Base-by-base conservation (phyloP, 64 coral and sea anemone species). In the Exaiptasia diaphana region DNA sequence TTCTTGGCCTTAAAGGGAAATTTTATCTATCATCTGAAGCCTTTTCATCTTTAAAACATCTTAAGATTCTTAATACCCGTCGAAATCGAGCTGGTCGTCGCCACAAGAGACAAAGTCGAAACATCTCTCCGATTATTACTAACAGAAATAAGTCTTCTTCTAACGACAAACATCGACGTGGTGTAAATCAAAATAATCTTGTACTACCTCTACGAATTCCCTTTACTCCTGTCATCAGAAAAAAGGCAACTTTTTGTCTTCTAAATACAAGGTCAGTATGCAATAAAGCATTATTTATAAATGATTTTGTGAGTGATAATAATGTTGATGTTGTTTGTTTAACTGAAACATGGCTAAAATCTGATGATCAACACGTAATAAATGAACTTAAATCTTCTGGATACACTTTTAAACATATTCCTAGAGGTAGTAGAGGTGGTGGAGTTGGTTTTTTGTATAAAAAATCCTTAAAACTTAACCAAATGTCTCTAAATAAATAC, bases 201-300 rank as follows among this genome's bases (percentile, higher is more conserved):
- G 9, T 30, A 29, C 26, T 61, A 1, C 57, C n/a, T 61, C 57
- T 61, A 12, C 57, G 57, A 12, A 4, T 61, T 8, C 2, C 57
- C 33, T 30, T 61, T 10, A 61, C 15, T 29, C 57, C 25, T 12
- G 24, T 12, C 7, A 12, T 61, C 3, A 61, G 24, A 3, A 23
- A 61, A 27, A 12, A 23, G 26, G 57, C 57, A 14, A 61, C 26
- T 12, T 30, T 61, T 12, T 61, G 72, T 75, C 48, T 75, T 33
- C 48, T 75, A 3, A 75, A 53, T 75, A 15, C 72, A 45, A 75
- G 72, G 32, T 75, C 72, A 52, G 72, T 45, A 61, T 61, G 57
- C 15, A 61, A 61, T 61, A 61, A 61, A 61, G 24, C n/a, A 61
- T 12, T 14, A 2, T 29, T 61, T 29, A 61, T 61, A 31, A 61